Base-by-base conservation (phyloP, 2,888 invertebrate genomes). In the Macrophya annulata region DNA sequence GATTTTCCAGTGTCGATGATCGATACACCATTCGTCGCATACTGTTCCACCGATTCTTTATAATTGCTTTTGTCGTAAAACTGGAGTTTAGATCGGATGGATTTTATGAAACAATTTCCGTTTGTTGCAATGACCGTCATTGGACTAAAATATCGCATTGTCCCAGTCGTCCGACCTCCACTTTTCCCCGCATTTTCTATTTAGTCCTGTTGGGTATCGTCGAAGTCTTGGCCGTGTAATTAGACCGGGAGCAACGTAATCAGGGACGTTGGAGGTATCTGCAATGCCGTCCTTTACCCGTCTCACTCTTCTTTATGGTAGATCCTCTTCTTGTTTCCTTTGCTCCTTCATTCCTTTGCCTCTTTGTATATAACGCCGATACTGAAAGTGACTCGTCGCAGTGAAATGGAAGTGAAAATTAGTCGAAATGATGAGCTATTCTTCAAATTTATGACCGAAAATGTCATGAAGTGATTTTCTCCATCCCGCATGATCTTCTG, bases 171-270 rank as follows among this genome's bases (percentile, higher is more conserved):
- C 3, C 12, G 25, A 62, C 21, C 21, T 62, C 21, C 21, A 25
- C 62, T 62, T 62, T 62, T 62, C 1, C 62, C 25, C 62, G 31
- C 31, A 25, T 62, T 25, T 25, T 25, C 62, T 25, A 62, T 21
- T 62, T 4, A 25, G 62, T 10, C 62, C 25, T 85, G 86, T 88
- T 88, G 88, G 89, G 88, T 88, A 88, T 90, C 89, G 88, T 88
- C 87, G 87, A 87, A 88, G 88, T 88, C 88, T 89, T 31, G 71
- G 87, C 88, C 85, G 88, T 87, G 88, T 90, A 90, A 90, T 90
- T 89, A 89, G 89, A 89, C 90, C 88, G 87, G 88, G 88, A 88
- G 89, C 88, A 87, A 89, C 90, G 89, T 88, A 90, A 90, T 90
- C 90, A 89, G 89, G 88, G 87, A 88, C 88, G 88, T 86, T 88